phyloP scores from a whole-genome alignment of 1,140 invertebrate genomes.

The Magallana angulata region DNA sequence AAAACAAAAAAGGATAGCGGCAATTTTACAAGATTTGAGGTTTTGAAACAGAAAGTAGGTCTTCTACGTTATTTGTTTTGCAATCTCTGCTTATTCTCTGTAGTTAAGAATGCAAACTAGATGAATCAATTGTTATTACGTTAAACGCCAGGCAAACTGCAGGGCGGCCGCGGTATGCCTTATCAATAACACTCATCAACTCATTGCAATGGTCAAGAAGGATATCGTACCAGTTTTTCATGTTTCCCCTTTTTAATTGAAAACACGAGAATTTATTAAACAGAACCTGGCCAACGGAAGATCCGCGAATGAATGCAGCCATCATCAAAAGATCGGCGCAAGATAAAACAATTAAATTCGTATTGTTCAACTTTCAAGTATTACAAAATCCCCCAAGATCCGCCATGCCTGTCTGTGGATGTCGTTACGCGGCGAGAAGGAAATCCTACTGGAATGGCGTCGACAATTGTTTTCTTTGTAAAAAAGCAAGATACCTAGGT shows the following conservation, averaged over 20 bases:
- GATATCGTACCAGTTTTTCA: slow-evolving; percentile 7
- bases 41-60: too few relatives aligned
- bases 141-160: neutral
- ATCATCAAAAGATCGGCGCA: slow-evolving; percentile 17
- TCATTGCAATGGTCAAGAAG: slow-evolving; percentile 22
- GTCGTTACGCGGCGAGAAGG: slow-evolving; percentile 8
- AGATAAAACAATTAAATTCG: slow-evolving; percentile 38
- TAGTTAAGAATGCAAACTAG: too few relatives aligned
- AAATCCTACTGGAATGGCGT: neutral
- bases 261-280: slow-evolving; percentile 37
- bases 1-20: too few relatives aligned
- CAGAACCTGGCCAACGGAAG: slow-evolving; percentile 9
- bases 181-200: slow-evolving; percentile 21
- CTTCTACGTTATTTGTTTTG: too few relatives aligned
- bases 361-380: slow-evolving; percentile 38
- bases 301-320: slow-evolving; percentile 8
- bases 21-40: too few relatives aligned
- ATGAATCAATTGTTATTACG: too few relatives aligned
- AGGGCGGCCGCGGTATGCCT: neutral
- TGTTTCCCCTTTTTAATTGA: slow-evolving; percentile 28
- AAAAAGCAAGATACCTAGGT: neutral
- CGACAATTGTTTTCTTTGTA: slow-evolving; percentile 4
- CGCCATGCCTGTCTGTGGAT: slow-evolving; percentile 21
- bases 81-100: too few relatives aligned
- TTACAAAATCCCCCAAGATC: slow-evolving; percentile 24